Base-by-base conservation (phyloP, 2,888 invertebrate genomes). In the Melangyna quadrimaculata region DNA sequence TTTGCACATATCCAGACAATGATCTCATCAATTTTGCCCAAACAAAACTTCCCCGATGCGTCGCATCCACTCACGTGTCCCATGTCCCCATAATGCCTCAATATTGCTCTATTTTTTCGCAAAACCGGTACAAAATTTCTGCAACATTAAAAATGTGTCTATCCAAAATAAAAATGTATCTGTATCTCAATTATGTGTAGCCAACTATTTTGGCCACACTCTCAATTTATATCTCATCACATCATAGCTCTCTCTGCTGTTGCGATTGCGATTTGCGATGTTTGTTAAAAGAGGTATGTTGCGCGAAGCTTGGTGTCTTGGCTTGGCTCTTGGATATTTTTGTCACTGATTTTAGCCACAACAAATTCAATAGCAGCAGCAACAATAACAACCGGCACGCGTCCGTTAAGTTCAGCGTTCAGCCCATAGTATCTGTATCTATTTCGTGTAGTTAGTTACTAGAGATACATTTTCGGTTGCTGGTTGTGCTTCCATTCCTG, bases 401-500 rank as follows among this genome's bases (percentile, higher is more conserved):
- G 84, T 84, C 79, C 57, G 40, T 48, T 51, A 51, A 67, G 51
- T 51, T 67, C 67, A 35, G 45, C 19, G 51, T 51, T 67, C 67
- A 35, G 45, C 19, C 8, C 37, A 27, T 53, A 12, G 19, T 22
- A 19, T 61, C 61, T 74, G 48, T 75, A 75, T 79, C 79, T 78
- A 72, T 72, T 72, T 59, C 71, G 67, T 40, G 48, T 51, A 63
- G 77, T 78, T 77, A 48, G 82, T 82, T 70, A 74, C 51, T 78
- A 71, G 79, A 74, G 78, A 84, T 84, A 84, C 83, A 75, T 79
- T 79, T 84, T 71, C 40, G 40, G 45, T 70, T 71, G 75, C 70
- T 63, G 81, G 81, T 35, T 71, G 75, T 67, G 74, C 17, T 0
- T 45, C 19, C 22, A 22, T 22, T 22, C 22, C 22, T 48, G 48